Conservation (phyloP, 2,113 vertebrate genomes). For the Sturnus vulgaris region DNA sequence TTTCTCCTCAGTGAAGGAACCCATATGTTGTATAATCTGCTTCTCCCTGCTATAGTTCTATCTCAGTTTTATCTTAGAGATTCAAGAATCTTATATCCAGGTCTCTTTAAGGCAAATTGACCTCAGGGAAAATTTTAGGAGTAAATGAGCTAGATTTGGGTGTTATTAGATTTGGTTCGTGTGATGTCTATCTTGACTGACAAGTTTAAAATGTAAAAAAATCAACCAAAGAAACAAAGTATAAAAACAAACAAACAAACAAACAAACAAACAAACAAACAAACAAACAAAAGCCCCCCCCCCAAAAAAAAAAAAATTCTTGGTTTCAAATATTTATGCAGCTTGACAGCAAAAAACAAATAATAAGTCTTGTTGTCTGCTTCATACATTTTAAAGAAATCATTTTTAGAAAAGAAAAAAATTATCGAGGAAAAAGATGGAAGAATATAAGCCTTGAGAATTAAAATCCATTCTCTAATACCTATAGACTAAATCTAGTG, state of each 20-base stretch:
- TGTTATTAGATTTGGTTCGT: background rate
- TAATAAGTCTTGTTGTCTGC: constrained; percentile 30
- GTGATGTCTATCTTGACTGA: background rate
- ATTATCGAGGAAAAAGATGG: background rate
- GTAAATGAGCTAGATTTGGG: accelerated
- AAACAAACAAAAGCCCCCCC: too few species aligned
- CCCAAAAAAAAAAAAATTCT: too few species aligned
- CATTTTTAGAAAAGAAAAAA: background rate
- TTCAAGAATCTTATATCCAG: background rate
- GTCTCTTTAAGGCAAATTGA: background rate
- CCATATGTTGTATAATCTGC: background rate
- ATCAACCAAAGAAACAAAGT: background rate
- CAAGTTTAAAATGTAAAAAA: background rate
- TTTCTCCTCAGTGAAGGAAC: background rate
- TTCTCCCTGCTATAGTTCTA: background rate
- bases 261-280: too few species aligned
- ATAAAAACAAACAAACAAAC: too few species aligned
- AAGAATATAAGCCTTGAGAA: background rate
- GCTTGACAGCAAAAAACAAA: background rate
- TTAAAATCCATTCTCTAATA: background rate
- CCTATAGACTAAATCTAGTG: background rate
- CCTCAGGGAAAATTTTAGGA: background rate
- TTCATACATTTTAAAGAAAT: background rate
- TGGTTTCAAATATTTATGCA: background rate
- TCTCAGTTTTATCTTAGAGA: background rate